Percentiles rank a stretch among this genome's conserved stretches.
Evolutionary conservation across 2,113 vertebrate species (phyloP).

Genomic region (Rhinogobius similis): DNA sequence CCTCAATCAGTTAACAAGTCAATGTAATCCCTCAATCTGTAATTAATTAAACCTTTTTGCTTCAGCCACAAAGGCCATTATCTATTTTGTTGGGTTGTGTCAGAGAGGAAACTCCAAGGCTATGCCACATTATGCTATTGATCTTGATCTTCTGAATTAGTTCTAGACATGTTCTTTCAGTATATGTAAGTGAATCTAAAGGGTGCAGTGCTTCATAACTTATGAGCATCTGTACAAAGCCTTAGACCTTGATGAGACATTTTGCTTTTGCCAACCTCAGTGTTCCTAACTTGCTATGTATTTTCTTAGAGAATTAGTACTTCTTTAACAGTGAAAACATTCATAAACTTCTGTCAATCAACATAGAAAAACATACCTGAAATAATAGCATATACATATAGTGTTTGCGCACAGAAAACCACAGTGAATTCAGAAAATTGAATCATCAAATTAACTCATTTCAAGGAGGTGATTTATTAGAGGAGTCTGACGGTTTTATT

Average conservation of each 20-base stretch:
- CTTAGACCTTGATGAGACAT: neutral
- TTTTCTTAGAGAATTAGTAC: slow-evolving; percentile 8
- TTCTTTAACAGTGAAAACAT: slow-evolving; percentile 17
- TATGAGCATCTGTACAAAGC: neutral
- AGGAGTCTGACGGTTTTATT: slow-evolving; percentile 66
- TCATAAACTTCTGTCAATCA: neutral
- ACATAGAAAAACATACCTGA: neutral
- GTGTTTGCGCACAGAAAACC: neutral
- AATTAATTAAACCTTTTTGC: neutral
- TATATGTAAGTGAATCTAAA: neutral
- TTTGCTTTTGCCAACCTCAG: neutral
- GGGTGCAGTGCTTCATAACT: neutral
- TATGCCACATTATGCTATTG: neutral
- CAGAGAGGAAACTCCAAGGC: neutral
- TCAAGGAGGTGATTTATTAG: slow-evolving; percentile 53
- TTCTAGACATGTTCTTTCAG: neutral
- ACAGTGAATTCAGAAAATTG: neutral
- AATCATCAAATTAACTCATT: slow-evolving; percentile 8
- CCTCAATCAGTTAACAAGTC: too few relatives aligned
- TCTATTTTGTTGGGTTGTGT: neutral
- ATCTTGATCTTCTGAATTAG: neutral
- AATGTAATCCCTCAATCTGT: too few relatives aligned
- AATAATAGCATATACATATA: slow-evolving; percentile 1
- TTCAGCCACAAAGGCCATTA: neutral
- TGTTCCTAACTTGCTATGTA: neutral